Evolutionary conservation across 1,140 invertebrate species (phyloP), one percentile per base, ranked within the genome.

Genomic region (Drosophila littoralis): DNA sequence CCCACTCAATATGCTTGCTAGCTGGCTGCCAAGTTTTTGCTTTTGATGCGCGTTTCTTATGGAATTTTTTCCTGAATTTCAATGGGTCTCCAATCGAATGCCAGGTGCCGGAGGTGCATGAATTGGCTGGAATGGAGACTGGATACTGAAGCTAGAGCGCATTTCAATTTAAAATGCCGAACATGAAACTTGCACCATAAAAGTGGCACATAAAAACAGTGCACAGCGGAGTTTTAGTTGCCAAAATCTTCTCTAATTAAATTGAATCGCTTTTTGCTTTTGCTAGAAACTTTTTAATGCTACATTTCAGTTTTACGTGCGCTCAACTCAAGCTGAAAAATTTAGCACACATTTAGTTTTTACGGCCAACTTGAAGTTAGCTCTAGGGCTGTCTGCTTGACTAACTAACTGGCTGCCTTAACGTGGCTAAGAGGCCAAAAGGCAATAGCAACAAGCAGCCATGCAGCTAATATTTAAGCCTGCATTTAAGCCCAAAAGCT

Each of bases 241-340:
- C 64, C 71, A 83, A 84, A 83, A 84, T 80, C 72, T 79, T 59
- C 67, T 89, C 83, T 86, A 86, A 86, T 86, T 86, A 89, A 86
- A 86, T 86, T 77, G 79, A 86, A 86, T 83, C 78, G 73, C 66
- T 68, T 71, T 80, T 75, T 88, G 60, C 59, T 81, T 67, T 58
- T 36, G 46, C 50, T 54, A 67, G 42, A 83, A 86, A 86, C 65
- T 86, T 86, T 86, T 86, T 83, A 89, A 86, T 88, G 79, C 83
- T 66, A 83, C 83, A 86, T 83, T 89, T 75, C 52, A 80, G 79
- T 72, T 83, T 68, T 79, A 89, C 84, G 83, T 86, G 79, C 83
- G 72, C 80, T 79, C 58, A 58, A 73, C 64, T 80, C 59, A 74
- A 88, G 72, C 83, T 68, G 73, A 79, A 82, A 83, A 86, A 83